Evolutionary conservation across 2,888 invertebrate species (phyloP).

Genomic region (Mantis religiosa): DNA sequence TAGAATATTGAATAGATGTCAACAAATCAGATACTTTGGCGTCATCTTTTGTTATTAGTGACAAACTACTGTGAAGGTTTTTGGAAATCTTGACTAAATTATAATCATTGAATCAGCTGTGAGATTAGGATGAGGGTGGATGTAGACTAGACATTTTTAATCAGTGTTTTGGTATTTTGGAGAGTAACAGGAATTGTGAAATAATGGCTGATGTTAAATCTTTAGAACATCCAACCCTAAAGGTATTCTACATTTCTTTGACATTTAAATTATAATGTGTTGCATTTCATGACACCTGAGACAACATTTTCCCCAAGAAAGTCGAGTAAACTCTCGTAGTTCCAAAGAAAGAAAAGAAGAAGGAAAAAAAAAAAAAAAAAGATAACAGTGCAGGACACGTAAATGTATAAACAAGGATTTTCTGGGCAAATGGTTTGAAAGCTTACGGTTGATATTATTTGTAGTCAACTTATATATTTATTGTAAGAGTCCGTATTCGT

Average conservation of each 20-base stretch:
- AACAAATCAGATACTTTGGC: neutral
- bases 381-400: no score
- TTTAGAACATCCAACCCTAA: slow-evolving; percentile 91
- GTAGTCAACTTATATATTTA: no score
- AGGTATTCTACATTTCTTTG: slow-evolving; percentile 53
- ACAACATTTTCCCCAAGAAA: no score
- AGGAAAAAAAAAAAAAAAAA: no score
- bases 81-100: neutral
- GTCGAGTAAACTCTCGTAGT: no score
- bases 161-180: neutral
- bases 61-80: neutral
- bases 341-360: no score
- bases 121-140: neutral
- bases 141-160: neutral
- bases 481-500: no score
- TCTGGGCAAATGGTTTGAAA: no score
- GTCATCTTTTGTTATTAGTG: neutral
- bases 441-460: no score
- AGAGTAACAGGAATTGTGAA: neutral
- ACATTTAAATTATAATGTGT: neutral
- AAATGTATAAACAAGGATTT: no score
- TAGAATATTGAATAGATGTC: no score
- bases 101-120: slow-evolving; percentile 26
- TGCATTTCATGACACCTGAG: no score
- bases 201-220: slow-evolving; percentile 59